These are phyloP conservation scores for Hydractinia symbiolongicarpus DNA, from an alignment of 30 jellyfish, hydroid and myxozoan species.

Conservation along the genomic window DNA sequence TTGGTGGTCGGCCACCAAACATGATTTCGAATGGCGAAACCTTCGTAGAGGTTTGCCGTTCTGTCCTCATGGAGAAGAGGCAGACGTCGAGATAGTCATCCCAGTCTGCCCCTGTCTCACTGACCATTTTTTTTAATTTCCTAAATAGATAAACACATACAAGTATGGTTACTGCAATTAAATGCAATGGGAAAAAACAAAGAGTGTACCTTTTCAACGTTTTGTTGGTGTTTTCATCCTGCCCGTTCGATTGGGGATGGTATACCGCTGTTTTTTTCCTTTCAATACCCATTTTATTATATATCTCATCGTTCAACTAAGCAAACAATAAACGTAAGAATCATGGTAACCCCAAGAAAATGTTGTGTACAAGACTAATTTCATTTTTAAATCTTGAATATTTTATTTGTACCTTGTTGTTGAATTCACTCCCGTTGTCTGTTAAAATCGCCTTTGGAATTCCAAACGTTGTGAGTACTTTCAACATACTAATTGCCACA, in stretches of 20 bases:
- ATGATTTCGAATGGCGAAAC: too few relatives aligned
- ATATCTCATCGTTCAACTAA: not conserved
- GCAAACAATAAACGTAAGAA: not conserved
- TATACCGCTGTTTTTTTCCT: not conserved
- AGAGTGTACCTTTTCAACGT: not conserved
- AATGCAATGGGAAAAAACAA: too few relatives aligned
- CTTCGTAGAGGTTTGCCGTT: too few relatives aligned
- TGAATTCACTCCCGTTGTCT: not conserved
- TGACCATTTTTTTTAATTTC: too few relatives aligned
- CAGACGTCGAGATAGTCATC: too few relatives aligned
- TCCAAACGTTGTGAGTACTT: not conserved
- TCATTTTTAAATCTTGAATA: not conserved
- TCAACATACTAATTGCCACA: not conserved
- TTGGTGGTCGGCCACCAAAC: too few relatives aligned
- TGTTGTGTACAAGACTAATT: not conserved
- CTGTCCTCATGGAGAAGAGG: too few relatives aligned
- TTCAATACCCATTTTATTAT: not conserved
- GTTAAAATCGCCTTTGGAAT: not conserved
- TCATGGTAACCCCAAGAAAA: not conserved
- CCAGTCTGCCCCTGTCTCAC: too few relatives aligned
- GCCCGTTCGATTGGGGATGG: conserved; percentile 4
- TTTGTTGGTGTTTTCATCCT: not conserved
- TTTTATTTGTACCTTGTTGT: not conserved
- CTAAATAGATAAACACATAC: too few relatives aligned
- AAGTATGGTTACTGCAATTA: too few relatives aligned